phyloP scores from a whole-genome alignment of 2,888 invertebrate genomes.

The Chrysolina oricalcia region DNA sequence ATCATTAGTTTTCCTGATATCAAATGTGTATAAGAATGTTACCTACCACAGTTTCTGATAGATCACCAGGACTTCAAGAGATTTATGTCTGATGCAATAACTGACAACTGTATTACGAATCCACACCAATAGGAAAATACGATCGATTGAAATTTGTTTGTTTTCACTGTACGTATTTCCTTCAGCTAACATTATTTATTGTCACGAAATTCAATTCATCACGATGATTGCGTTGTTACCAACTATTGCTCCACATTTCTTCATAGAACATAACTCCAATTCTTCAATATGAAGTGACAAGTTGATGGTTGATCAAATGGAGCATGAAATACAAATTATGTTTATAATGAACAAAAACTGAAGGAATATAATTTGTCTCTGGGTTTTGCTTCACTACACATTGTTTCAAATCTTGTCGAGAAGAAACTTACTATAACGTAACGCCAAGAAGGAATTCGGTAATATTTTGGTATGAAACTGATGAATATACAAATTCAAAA shows the following conservation, averaged over 20 bases:
- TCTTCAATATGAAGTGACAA: neutral
- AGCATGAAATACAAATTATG: neutral
- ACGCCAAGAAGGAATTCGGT: no score
- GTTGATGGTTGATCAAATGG: neutral
- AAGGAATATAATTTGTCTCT: neutral
- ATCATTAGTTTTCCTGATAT: no score
- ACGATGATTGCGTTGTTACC: neutral
- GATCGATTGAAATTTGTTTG: neutral
- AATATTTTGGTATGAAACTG: no score
- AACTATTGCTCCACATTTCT: neutral
- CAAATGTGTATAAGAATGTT: no score
- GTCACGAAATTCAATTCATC: neutral
- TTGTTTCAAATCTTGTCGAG: neutral
- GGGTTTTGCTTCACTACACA: neutral
- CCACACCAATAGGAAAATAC: no score
- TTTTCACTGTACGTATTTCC: neutral
- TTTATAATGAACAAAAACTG: neutral
- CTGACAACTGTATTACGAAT: no score
- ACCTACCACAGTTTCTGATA: no score
- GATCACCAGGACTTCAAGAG: no score
- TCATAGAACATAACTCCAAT: neutral
- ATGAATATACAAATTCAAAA: no score
- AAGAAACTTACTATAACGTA: no score
- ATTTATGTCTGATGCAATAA: no score
- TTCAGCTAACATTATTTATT: neutral